A percentile compares a stretch with the other conserved stretches of the same genome.
Evolutionary conservation across 2,113 vertebrate species (phyloP).

Genomic region (Crotalus horridus): DNA sequence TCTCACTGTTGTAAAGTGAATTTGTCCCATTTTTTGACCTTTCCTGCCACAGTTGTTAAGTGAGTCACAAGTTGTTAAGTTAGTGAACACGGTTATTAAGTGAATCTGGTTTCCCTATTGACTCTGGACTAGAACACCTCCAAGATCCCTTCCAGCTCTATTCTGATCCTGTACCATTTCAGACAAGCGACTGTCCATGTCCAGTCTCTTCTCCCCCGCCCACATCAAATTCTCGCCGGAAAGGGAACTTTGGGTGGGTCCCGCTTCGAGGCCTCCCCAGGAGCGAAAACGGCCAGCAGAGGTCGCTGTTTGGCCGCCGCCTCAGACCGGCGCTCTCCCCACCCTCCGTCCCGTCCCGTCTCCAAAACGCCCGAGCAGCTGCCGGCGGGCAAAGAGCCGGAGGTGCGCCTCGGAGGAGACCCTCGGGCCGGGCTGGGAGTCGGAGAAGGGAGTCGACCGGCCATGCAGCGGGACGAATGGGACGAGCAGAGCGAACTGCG

Average conservation of each 20-base stretch:
- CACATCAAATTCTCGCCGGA: background rate
- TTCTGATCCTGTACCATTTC: too few relatives aligned
- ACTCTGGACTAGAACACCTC: background rate
- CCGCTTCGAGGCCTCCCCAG: background rate
- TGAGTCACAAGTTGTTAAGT: background rate
- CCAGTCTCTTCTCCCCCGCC: background rate
- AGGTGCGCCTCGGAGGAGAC: background rate
- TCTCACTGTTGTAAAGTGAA: too few relatives aligned
- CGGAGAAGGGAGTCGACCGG: background rate
- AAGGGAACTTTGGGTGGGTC: background rate
- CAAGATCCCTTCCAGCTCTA: too few relatives aligned
- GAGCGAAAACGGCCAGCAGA: background rate
- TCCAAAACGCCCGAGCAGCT: background rate
- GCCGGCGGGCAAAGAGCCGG: background rate
- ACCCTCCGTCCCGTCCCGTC: background rate
- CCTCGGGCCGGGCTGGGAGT: background rate
- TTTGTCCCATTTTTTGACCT: too few relatives aligned
- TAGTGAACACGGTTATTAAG: background rate
- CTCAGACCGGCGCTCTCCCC: background rate
- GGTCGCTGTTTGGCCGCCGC: background rate
- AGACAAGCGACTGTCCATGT: too few relatives aligned
- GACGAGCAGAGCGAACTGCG: constrained; percentile 80
- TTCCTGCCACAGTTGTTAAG: background rate
- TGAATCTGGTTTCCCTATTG: background rate
- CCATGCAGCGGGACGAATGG: constrained; percentile 62